Evolutionary conservation across 2,888 invertebrate genomes (phyloP).

Genomic region (Macrosiphum euphorbiae): DNA sequence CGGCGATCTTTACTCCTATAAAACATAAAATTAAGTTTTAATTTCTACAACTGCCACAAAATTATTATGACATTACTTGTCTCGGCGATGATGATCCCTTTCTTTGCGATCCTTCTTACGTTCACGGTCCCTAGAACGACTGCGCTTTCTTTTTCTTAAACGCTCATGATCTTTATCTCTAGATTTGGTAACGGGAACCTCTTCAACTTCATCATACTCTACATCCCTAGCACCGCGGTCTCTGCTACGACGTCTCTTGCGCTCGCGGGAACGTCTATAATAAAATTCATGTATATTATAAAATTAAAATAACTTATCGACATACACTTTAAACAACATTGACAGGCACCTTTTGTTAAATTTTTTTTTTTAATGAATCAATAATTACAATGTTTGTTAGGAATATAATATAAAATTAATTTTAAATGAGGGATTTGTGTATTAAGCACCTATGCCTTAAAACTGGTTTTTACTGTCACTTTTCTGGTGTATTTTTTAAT

Average conservation of each 20-base stretch:
- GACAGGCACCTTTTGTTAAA: not conserved
- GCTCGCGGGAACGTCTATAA: conserved; percentile 72
- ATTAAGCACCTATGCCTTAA: not conserved
- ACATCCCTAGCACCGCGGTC: conserved; percentile 73
- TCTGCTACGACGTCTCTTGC: conserved; percentile 73
- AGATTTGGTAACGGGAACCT: conserved; percentile 72
- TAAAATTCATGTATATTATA: conserved; percentile 5
- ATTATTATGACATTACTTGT: conserved; percentile 68
- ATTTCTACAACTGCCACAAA: not conserved
- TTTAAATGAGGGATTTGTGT: not conserved
- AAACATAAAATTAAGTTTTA: conserved; percentile 45
- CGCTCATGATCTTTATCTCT: conserved; percentile 72
- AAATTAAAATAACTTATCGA: not conserved
- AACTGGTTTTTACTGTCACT: not conserved
- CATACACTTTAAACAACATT: not conserved
- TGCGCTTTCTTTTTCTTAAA: conserved; percentile 76
- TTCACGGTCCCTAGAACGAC: conserved; percentile 72
- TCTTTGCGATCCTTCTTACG: conserved; percentile 76
- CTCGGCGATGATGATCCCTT: conserved; percentile 71
- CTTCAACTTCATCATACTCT: conserved; percentile 72
- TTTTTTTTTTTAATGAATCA: not conserved
- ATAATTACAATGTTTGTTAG: not conserved
- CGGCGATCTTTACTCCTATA: conserved; percentile 68
- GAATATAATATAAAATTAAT: too few relatives aligned
- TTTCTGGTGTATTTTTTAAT: not conserved